These are phyloP conservation scores for Epicampocera succincta DNA, from an alignment of 2,888 invertebrate genomes.

Conservation along the genomic window DNA sequence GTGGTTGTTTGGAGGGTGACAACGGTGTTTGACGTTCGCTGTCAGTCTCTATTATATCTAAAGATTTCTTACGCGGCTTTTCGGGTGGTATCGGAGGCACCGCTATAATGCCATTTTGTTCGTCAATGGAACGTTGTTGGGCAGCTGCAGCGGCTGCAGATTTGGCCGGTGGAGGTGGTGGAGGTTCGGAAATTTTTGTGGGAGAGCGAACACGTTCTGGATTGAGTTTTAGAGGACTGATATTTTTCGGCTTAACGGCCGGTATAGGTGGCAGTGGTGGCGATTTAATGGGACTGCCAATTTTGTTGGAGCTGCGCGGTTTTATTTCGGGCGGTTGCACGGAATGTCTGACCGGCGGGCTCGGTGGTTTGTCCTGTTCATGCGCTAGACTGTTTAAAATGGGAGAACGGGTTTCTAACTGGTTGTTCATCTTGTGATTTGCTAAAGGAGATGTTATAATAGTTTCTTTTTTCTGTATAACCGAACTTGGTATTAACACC, in stretches of 20 bases:
- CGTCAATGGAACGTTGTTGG: slow-evolving; percentile 76
- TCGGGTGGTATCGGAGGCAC: slow-evolving; percentile 78
- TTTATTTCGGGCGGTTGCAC: slow-evolving; percentile 81
- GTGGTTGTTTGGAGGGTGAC: slow-evolving; percentile 71
- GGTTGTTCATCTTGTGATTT: slow-evolving; percentile 68
- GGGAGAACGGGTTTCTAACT: slow-evolving; percentile 71
- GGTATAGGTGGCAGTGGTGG: slow-evolving; percentile 81
- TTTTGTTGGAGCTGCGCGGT: slow-evolving; percentile 79
- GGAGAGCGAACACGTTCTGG: slow-evolving; percentile 79
- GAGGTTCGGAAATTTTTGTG: slow-evolving; percentile 77
- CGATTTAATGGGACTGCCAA: slow-evolving; percentile 81
- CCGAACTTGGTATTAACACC: slow-evolving; percentile 82
- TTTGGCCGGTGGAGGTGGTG: slow-evolving; percentile 78
- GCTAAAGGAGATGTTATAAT: slow-evolving; percentile 59
- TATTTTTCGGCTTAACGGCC: slow-evolving; percentile 79
- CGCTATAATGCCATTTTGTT: slow-evolving; percentile 74
- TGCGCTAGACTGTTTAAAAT: slow-evolving; percentile 65
- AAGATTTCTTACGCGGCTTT: slow-evolving; percentile 79
- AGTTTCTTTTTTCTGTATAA: slow-evolving; percentile 76
- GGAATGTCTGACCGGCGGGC: slow-evolving; percentile 78
- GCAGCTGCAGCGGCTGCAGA: slow-evolving; percentile 78
- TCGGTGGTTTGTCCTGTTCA: slow-evolving; percentile 76
- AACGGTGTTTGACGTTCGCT: slow-evolving; percentile 71
- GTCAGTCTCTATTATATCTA: slow-evolving; percentile 79
- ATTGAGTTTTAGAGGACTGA: slow-evolving; percentile 80